phyloP scores from a whole-genome alignment of 2,797 vertebrate genomes.

The Sphenopsis melanotis region DNA sequence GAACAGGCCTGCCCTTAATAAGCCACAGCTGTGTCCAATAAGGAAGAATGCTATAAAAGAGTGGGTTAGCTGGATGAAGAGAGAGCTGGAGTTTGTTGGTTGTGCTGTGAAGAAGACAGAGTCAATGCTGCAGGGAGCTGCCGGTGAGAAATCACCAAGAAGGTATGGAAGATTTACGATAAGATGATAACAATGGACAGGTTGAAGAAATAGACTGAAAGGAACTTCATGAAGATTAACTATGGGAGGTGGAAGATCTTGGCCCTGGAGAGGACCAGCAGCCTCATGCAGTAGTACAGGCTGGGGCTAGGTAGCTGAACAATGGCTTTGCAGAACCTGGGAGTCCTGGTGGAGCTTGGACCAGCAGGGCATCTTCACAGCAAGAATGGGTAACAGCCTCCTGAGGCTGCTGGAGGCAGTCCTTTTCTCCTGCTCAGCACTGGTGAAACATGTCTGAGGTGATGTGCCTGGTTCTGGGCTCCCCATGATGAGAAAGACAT shows the following conservation, averaged over 20 bases:
- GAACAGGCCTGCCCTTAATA: neutral
- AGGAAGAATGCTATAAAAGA: neutral
- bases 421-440: neutral
- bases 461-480: neutral
- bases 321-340: neutral
- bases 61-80: neutral
- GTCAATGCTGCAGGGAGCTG: neutral
- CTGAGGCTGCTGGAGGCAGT: neutral
- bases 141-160: neutral
- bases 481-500: rapidly evolving
- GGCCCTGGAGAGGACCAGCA: neutral
- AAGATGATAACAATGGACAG: neutral
- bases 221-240: neutral
- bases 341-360: neutral
- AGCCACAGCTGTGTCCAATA: neutral
- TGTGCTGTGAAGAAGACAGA: too few species aligned
- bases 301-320: neutral
- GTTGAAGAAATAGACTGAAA: neutral
- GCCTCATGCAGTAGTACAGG: neutral
- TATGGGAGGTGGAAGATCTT: neutral
- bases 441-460: neutral
- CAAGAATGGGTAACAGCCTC: too few species aligned
- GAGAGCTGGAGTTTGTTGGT: neutral
- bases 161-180: neutral
- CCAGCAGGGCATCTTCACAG: neutral